Evolutionary conservation across 2,888 invertebrate genomes (phyloP).

Genomic region (Branchellion lobata): DNA sequence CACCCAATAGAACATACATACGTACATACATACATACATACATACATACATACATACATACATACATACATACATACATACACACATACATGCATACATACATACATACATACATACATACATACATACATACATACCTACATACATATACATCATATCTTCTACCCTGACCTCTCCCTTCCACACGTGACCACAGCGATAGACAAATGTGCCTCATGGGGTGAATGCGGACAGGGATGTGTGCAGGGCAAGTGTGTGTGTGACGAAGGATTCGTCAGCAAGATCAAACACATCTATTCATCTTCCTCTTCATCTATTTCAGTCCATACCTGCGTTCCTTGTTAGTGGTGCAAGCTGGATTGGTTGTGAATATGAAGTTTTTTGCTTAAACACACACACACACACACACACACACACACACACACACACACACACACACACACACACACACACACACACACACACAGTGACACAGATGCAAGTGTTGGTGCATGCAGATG

Average conservation of each 20-base stretch:
- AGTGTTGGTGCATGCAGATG: not conserved
- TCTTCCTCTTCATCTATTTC: not conserved
- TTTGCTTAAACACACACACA: conserved; percentile 1
- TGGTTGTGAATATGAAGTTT: not conserved
- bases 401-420: conserved; percentile 24
- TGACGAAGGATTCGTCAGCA: not conserved
- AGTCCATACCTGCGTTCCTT: no score
- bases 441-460: conserved; percentile 15
- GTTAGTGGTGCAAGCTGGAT: not conserved
- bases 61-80: no score
- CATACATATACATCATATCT: no score
- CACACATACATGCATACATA: no score
- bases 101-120: no score
- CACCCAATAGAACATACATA: no score
- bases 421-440: conserved; percentile 26
- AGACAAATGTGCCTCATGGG: not conserved
- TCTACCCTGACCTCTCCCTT: not conserved
- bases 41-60: no score
- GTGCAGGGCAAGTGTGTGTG: conserved; percentile 7
- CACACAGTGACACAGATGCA: conserved; percentile 4
- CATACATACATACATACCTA: no score
- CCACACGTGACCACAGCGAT: not conserved
- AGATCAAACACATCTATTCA: not conserved
- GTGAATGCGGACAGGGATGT: conserved; percentile 14
- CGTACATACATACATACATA: no score